Conservation (phyloP, 1,140 invertebrate genomes). For the Drosophila saltans region DNA sequence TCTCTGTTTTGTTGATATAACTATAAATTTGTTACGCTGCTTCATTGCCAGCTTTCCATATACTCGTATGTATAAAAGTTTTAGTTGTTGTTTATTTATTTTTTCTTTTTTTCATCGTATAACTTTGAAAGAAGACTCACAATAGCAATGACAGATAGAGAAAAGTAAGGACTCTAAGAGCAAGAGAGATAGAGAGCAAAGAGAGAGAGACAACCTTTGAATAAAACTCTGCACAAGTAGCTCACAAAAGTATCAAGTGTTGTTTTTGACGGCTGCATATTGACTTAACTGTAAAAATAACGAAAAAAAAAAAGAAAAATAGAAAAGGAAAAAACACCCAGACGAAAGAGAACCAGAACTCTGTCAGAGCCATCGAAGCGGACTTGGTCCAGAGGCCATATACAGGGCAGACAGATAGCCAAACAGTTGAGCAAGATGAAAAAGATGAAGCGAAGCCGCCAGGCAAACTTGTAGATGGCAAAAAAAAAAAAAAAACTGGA, state of each 20-base stretch:
- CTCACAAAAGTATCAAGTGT: conserved; percentile 81
- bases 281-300: conserved; percentile 79
- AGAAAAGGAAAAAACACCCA: neutral
- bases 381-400: conserved; percentile 19
- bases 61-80: conserved; percentile 14
- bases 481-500: conserved; percentile 3
- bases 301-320: conserved; percentile 44
- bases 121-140: conserved; percentile 73
- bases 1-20: conserved; percentile 60
- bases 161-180: neutral
- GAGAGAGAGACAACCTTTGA: neutral
- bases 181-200: neutral
- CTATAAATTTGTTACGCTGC: conserved; percentile 69
- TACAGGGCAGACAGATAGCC: conserved; percentile 27
- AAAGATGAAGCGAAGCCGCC: conserved; percentile 40
- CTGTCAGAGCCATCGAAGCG: neutral
- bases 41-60: conserved; percentile 58
- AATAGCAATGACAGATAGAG: conserved; percentile 65
- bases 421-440: conserved; percentile 57
- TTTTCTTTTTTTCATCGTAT: conserved; percentile 41
- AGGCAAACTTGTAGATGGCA: conserved; percentile 3
- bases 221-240: conserved; percentile 49
- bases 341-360: neutral
- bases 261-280: conserved; percentile 81
- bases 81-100: conserved; percentile 11